Evolutionary conservation across 2,113 vertebrate species (phyloP).

Genomic region (Strix uralensis): DNA sequence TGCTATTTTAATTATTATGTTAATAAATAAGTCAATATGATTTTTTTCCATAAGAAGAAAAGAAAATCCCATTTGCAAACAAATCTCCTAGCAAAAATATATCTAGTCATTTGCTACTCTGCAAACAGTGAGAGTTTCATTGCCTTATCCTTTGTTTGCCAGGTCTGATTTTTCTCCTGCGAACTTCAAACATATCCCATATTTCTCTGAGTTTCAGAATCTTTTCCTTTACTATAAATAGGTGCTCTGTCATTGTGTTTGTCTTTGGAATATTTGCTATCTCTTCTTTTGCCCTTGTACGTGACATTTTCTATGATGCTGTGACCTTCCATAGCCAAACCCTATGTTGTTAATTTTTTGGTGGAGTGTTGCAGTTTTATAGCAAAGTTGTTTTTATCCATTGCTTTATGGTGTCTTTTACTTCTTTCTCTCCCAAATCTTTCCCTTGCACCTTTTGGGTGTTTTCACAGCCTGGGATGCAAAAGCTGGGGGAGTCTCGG

Average conservation of each 20-base stretch:
- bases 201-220: background rate
- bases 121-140: background rate
- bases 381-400: background rate
- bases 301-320: background rate
- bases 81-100: background rate
- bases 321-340: background rate
- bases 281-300: background rate
- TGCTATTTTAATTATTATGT: background rate
- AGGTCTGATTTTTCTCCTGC: background rate
- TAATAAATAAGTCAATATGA: background rate
- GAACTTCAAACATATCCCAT: background rate
- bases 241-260: background rate
- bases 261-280: background rate
- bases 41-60: background rate
- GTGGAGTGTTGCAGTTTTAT: background rate
- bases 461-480: background rate
- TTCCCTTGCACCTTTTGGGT: background rate
- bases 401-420: background rate
- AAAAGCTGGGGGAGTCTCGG: background rate
- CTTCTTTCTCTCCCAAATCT: background rate
- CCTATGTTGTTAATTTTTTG: background rate
- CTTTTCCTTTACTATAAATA: background rate
- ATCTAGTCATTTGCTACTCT: background rate
- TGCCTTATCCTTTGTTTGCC: background rate
- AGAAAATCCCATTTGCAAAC: background rate